Evolutionary conservation across 1,140 invertebrate species (phyloP).

Genomic region (Caenorhabditis brenneri): DNA sequence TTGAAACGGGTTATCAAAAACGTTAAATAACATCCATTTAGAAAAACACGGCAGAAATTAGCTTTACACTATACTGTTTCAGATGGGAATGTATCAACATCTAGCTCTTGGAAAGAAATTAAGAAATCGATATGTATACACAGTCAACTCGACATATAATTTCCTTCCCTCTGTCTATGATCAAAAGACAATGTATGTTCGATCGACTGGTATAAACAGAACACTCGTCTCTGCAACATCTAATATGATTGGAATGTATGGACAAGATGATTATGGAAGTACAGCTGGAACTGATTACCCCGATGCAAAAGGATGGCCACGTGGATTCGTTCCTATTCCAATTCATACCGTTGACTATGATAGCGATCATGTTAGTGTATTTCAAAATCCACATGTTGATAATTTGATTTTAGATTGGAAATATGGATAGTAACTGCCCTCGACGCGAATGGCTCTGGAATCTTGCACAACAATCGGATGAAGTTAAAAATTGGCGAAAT

Average conservation of each 20-base stretch:
- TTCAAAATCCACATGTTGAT: not conserved
- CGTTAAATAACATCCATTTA: not conserved
- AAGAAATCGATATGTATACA: not conserved
- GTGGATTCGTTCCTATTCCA: slow-evolving; percentile 48
- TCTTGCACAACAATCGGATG: slow-evolving; percentile 18
- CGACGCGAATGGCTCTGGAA: slow-evolving; percentile 40
- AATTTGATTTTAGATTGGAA: slow-evolving; percentile 32
- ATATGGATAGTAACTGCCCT: slow-evolving; percentile 37
- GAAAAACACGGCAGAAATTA: too few relatives aligned
- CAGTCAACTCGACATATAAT: not conserved
- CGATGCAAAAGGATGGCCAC: slow-evolving; percentile 27
- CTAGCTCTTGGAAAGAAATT: slow-evolving; percentile 1
- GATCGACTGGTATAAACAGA: slow-evolving; percentile 40
- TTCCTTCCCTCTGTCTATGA: not conserved
- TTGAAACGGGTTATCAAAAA: too few relatives aligned
- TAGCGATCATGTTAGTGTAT: slow-evolving; percentile 34
- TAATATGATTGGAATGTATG: slow-evolving; percentile 50
- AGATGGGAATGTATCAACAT: slow-evolving; percentile 31
- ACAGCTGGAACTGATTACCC: slow-evolving; percentile 30
- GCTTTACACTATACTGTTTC: too few relatives aligned
- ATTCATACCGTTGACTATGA: slow-evolving; percentile 52
- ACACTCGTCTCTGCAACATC: slow-evolving; percentile 42
- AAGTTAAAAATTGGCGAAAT: slow-evolving; percentile 20
- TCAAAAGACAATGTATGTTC: slow-evolving; percentile 41
- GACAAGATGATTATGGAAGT: not conserved